Conservation (phyloP, 2,797 vertebrate genomes). For the Echiichthys vipera region DNA sequence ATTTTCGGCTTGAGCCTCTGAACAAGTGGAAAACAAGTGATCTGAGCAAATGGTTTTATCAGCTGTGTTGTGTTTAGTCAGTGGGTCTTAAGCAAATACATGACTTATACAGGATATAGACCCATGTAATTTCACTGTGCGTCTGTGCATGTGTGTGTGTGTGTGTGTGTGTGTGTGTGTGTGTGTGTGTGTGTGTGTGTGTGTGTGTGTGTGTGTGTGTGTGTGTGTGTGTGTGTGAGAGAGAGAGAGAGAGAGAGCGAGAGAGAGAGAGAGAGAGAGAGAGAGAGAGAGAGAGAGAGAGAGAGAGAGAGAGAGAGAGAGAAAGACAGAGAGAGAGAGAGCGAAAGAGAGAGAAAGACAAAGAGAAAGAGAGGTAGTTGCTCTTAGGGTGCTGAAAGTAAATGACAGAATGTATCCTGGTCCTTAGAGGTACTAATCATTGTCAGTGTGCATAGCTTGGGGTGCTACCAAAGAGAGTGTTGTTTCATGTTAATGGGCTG, state of each 20-base stretch:
- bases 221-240: conserved; percentile 3
- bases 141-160: conserved; percentile 4
- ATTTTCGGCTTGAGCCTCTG: conserved; percentile 5
- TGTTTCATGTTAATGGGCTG: conserved; percentile 59
- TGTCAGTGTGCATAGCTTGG: conserved; percentile 56
- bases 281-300: neutral
- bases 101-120: conserved; percentile 30
- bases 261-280: neutral
- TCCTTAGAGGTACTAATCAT: conserved; percentile 65
- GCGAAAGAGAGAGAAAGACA: too few species aligned
- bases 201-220: conserved; percentile 9
- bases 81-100: conserved; percentile 60
- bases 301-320: neutral
- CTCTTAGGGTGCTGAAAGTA: conserved; percentile 47
- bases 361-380: conserved; percentile 26
- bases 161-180: conserved; percentile 2
- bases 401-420: conserved; percentile 63
- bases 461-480: conserved; percentile 45
- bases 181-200: neutral
- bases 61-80: conserved; percentile 63
- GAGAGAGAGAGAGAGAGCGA: neutral
- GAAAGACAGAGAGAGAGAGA: neutral
- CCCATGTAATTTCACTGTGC: neutral
- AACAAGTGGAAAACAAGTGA: conserved; percentile 46
- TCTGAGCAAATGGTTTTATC: conserved; percentile 49